These are phyloP conservation scores for Calliphora vicina DNA, from an alignment of 1,140 invertebrate genomes.

Conservation along the genomic window DNA sequence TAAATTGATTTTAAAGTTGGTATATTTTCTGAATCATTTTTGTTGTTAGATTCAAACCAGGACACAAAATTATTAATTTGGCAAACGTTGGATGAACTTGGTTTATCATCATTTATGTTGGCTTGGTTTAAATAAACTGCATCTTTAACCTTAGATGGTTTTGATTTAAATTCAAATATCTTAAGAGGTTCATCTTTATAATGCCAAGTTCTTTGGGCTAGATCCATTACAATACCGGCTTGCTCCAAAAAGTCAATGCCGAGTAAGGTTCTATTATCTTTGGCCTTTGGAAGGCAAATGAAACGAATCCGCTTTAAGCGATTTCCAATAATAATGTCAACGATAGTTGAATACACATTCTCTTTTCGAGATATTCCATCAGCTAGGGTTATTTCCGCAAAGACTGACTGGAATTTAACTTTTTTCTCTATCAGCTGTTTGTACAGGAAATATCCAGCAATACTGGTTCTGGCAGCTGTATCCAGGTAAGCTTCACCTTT, in stretches of 20 bases:
- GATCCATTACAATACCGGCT: too few relatives aligned
- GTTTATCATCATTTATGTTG: background rate
- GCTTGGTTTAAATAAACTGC: background rate
- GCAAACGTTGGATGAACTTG: background rate
- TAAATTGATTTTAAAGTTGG: background rate
- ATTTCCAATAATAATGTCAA: background rate
- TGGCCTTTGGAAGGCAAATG: too few relatives aligned
- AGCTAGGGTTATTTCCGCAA: conserved; percentile 9
- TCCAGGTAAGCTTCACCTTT: conserved; percentile 37
- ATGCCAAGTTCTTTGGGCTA: too few relatives aligned
- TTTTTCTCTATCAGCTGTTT: conserved; percentile 15
- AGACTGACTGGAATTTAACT: background rate
- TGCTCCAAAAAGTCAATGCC: conserved; percentile 35
- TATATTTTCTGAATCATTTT: background rate
- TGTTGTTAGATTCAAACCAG: background rate
- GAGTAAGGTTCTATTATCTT: conserved; percentile 28
- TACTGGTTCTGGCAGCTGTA: conserved; percentile 36
- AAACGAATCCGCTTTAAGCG: background rate
- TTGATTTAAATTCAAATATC: background rate
- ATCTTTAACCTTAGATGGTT: background rate
- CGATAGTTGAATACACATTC: background rate
- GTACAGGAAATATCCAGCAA: conserved; percentile 24
- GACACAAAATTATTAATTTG: background rate
- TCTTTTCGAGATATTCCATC: background rate
- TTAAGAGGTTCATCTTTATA: conserved; percentile 31